Base-by-base conservation (phyloP, 2,797 vertebrate species). In the Parauchenoglanis ngamensis region DNA sequence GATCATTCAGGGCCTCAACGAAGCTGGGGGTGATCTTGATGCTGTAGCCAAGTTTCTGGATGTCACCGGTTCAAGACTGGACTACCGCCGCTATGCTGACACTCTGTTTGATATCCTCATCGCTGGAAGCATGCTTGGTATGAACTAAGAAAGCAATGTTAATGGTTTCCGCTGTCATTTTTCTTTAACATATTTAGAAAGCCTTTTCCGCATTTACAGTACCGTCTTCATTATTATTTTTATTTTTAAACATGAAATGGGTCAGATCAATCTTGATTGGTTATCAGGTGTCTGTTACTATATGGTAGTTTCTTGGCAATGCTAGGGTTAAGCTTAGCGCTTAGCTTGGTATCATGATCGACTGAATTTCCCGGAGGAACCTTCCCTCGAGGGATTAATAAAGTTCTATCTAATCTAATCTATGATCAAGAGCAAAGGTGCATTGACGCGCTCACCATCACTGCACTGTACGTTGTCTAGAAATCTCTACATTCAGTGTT, bases 71-170 rank as follows among this genome's bases (percentile, higher is more conserved):
- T 98, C 97, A 2, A 94, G 96, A 87, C 93, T 98, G 90, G 97
- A 98, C 95, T 98, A 98, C 92, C 97, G 97, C 83, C 97, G 97
- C 92, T 98, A 98, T 97, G 97, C 97, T 1, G 97, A 98, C 93
- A 98, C 97, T 0, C 96, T 98, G 87, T 98, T 98, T 88, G 97
- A 98, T 92, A 97, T 98, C 93, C 96, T 98, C 93, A 96, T 98
- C 89, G 96, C 97, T 73, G 97, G 97, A 92, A 97, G 97, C 93
- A 98, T 98, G 97, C 96, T 98, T 85, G 97, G 97, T 98, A 94
- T 95, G 92, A 86, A 44, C 67, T 40, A 23, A 40, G 0, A 57
- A 40, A 56, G 17, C n/a, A 77, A 77, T 54, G n/a, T 49, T 54
- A 3, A 13, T 25, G 23, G 0, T 52, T 35, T 46, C 25, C 54